Evolutionary conservation across 1,140 invertebrate species (phyloP).

Genomic region (Stegodyphus dumicola): DNA sequence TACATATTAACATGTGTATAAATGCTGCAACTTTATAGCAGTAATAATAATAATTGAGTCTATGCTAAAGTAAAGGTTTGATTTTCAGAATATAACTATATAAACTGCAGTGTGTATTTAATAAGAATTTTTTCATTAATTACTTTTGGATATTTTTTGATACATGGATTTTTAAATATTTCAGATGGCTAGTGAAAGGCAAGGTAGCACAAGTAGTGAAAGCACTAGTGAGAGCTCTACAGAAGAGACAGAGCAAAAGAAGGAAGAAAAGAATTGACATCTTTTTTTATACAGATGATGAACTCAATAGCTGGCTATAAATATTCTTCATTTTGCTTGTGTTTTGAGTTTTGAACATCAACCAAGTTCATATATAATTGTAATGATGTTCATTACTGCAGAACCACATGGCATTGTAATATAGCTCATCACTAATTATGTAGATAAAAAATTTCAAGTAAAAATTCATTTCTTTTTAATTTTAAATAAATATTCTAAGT

Average conservation of each 20-base stretch:
- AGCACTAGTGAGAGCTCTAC: background rate
- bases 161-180: too few species aligned
- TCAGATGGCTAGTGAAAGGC: slow-evolving; percentile 50
- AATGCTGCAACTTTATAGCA: too few species aligned
- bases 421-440: slow-evolving; percentile 48
- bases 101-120: too few species aligned
- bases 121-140: too few species aligned
- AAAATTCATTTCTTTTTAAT: too few species aligned
- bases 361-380: background rate
- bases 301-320: slow-evolving; percentile 13
- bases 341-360: slow-evolving; percentile 12
- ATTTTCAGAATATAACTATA: too few species aligned
- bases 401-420: slow-evolving; percentile 46
- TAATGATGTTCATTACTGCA: slow-evolving; percentile 30
- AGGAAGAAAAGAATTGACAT: slow-evolving; percentile 44
- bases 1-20: too few species aligned
- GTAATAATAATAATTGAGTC: too few species aligned
- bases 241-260: slow-evolving; percentile 12
- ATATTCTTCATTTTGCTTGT: slow-evolving; percentile 11
- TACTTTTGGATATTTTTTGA: too few species aligned
- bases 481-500: background rate
- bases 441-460: slow-evolving; percentile 26
- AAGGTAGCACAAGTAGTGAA: slow-evolving; percentile 5
- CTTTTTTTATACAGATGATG: slow-evolving; percentile 4
- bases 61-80: too few species aligned